Conservation (phyloP, 2,888 invertebrate genomes). For the Amblyteles armatorius region DNA sequence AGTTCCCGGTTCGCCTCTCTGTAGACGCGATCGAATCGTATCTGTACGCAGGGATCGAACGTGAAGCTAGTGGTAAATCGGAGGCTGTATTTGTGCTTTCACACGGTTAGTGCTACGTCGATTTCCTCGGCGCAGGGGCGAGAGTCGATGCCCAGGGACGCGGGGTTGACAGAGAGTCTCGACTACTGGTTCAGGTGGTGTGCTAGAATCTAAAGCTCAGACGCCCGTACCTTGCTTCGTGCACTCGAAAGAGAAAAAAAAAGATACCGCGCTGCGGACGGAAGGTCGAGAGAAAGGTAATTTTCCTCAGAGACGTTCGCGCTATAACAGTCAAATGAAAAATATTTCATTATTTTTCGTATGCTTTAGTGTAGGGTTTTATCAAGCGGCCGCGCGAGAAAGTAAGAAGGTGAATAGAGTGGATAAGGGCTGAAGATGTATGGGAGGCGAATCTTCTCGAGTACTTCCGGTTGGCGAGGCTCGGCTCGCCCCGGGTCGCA, state of each 20-base stretch:
- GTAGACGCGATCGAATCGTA: not conserved
- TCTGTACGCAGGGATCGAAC: not conserved
- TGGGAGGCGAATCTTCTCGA: constrained; percentile 24
- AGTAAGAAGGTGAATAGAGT: constrained; percentile 11
- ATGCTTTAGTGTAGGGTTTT: not conserved
- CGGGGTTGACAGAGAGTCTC: not conserved
- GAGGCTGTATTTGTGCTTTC: constrained; percentile 1
- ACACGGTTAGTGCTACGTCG: not conserved
- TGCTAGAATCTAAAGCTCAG: constrained; percentile 19
- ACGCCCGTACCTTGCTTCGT: constrained; percentile 27
- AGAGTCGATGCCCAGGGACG: not conserved
- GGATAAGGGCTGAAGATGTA: constrained; percentile 17
- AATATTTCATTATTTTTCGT: not conserved
- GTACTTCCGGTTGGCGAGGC: constrained; percentile 40
- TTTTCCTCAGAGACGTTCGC: not conserved
- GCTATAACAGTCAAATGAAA: not conserved
- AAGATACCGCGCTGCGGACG: constrained; percentile 4
- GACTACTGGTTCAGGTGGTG: not conserved
- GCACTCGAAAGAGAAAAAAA: constrained; percentile 6
- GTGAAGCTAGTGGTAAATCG: not conserved
- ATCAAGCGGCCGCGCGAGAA: not conserved
- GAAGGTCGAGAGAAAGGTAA: constrained; percentile 13
- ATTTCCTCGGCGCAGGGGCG: not conserved
- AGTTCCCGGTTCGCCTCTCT: constrained; percentile 15
- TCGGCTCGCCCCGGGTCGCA: constrained; percentile 1